Base-by-base conservation (phyloP, 2,797 vertebrate species). In the Rhyacichthys aspro region DNA sequence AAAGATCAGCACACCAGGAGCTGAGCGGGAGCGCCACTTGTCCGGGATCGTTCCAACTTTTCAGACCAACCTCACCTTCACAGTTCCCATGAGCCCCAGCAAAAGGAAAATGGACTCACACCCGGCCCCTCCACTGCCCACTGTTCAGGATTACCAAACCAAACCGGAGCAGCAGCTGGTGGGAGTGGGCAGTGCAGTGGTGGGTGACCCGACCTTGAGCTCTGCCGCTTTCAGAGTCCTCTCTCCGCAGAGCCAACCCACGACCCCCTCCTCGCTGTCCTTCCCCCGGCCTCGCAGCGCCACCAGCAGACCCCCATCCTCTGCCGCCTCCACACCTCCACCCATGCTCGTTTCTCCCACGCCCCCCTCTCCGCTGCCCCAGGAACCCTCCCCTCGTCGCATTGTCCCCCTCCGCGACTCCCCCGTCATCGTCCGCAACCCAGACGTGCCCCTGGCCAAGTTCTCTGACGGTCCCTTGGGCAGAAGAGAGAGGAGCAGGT, bases 51-150 rank as follows among this genome's bases (percentile, higher is more conserved):
- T 94, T 19, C 94, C 95, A 48, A 93, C 93, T 11, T 96, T 95
- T 80, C 95, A 95, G 84, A 95, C 94, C 79, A 96, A 94, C 83
- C 90, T 96, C n/a, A 96, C 95, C 18, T 97, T 98, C 70, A 96
- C 95, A 0, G 95, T 98, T 23, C 95, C 95, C 65, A 95, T 98
- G 91, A 98, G 95, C 80, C 96, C 96, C 5, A 94, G 93, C 81
- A 95, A 96, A 63, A 91, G 95, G 63, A 96, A 95, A 78, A 82
- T 92, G 0, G 95, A 96, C 44, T 78, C 85, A 10, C 91, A 92
- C 44, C 92, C 92, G 0, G 92, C 90, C 0, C 89, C 88, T 43
- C 92, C 92, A 0, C 76, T 92, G 1, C 65, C 83, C 7, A 28
- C 50, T 10, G 64, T 86, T 28, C 83, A 90, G 2, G 93, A 95